phyloP scores from a whole-genome alignment of 2,888 invertebrate genomes.

The Bombyx huttoni region DNA sequence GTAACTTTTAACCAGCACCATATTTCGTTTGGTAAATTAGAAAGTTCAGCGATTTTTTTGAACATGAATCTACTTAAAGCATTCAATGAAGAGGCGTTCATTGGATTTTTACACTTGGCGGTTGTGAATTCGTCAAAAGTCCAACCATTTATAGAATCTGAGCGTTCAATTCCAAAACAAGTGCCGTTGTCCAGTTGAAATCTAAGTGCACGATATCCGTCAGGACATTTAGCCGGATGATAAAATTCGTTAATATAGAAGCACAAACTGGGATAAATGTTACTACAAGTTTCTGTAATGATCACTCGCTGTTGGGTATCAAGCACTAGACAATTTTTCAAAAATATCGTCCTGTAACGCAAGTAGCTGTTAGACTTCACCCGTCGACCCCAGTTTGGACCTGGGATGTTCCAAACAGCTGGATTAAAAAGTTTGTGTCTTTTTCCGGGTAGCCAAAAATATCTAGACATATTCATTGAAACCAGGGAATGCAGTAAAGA shows the following conservation, averaged over 20 bases:
- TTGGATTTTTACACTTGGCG: slow-evolving; percentile 35
- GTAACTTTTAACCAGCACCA: slow-evolving; percentile 50
- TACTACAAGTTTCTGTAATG: slow-evolving; percentile 35
- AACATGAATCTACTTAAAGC: slow-evolving; percentile 39
- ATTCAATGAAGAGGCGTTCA: slow-evolving; percentile 22
- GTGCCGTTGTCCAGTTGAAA: slow-evolving; percentile 39
- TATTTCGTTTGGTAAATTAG: slow-evolving; percentile 20
- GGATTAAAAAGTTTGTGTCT: slow-evolving; percentile 51
- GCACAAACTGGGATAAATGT: slow-evolving; percentile 45
- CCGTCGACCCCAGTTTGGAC: slow-evolving; percentile 44
- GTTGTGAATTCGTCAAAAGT: slow-evolving; percentile 31
- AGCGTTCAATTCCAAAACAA: slow-evolving; percentile 47
- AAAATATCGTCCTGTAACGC: slow-evolving; percentile 17
- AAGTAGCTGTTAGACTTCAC: slow-evolving; percentile 23
- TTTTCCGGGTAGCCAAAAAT: slow-evolving; percentile 65
- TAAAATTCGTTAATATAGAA: slow-evolving; percentile 45
- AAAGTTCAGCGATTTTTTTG: slow-evolving; percentile 35
- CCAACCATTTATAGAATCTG: slow-evolving; percentile 19
- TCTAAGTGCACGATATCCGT: slow-evolving; percentile 44
- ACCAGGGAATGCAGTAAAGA: slow-evolving; percentile 36
- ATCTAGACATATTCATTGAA: slow-evolving; percentile 23
- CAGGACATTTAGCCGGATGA: slow-evolving; percentile 43
- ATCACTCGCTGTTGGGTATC: slow-evolving; percentile 30
- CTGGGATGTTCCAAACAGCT: slow-evolving; percentile 59
- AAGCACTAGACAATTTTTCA: slow-evolving; percentile 43